Conservation (phyloP, 2,113 vertebrate species). For the Rhagologus leucostigma region DNA sequence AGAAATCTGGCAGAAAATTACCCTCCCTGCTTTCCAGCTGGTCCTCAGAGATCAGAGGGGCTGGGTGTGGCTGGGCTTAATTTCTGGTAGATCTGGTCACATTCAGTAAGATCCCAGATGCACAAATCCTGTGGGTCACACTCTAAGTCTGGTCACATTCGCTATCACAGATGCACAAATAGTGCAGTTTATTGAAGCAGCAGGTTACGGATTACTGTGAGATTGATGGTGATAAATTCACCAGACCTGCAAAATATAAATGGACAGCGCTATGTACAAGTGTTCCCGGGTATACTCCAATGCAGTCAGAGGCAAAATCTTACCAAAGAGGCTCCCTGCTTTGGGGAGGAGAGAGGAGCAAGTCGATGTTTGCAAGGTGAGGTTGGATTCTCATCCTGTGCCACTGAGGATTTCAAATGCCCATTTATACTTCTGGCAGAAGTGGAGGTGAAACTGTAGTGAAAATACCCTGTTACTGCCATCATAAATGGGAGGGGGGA, state of each 20-base stretch:
- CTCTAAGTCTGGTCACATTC: background rate
- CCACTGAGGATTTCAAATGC: background rate
- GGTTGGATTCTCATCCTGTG: background rate
- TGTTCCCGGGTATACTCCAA: background rate
- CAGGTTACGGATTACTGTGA: background rate
- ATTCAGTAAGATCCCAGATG: background rate
- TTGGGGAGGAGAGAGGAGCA: background rate
- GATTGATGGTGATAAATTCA: background rate
- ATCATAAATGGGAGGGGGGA: background rate
- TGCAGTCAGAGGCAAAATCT: background rate
- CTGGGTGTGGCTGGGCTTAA: background rate
- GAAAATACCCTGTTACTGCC: background rate
- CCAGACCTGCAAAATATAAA: background rate
- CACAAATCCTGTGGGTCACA: background rate
- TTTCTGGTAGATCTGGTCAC: background rate
- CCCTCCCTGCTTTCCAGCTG: background rate
- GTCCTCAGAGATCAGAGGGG: background rate
- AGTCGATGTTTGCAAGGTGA: background rate
- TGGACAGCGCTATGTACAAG: background rate
- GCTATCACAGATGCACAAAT: background rate
- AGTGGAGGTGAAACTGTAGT: background rate
- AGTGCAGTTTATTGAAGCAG: background rate
- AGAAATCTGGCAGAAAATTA: background rate
- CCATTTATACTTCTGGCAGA: background rate
- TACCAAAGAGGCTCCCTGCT: background rate